Percentiles rank a stretch among this genome's conserved stretches.
Evolutionary conservation across 2,113 vertebrate genomes (phyloP).

Genomic region (Erythrolamprus reginae): DNA sequence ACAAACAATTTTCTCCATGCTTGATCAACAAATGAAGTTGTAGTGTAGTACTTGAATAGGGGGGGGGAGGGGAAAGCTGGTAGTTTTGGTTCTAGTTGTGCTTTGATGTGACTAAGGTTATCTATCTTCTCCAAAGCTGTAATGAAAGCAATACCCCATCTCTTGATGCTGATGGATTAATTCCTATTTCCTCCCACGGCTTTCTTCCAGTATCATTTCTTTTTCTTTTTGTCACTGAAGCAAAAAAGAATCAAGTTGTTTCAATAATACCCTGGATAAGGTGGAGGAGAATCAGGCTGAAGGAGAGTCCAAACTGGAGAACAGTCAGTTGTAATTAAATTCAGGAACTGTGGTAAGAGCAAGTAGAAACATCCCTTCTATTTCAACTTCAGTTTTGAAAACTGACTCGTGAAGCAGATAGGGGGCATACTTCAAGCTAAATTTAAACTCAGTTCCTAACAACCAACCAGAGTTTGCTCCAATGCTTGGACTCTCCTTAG

Average conservation of each 20-base stretch:
- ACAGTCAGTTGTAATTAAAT: too few relatives aligned
- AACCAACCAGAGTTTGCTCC: too few relatives aligned
- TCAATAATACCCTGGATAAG: too few relatives aligned
- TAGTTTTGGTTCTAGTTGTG: background rate
- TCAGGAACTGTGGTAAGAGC: too few relatives aligned
- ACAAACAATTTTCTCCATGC: background rate
- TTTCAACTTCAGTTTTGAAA: too few relatives aligned
- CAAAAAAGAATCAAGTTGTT: background rate
- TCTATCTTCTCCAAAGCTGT: background rate
- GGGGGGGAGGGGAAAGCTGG: background rate
- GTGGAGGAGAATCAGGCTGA: too few relatives aligned
- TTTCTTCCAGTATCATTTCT: background rate
- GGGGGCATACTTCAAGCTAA: too few relatives aligned
- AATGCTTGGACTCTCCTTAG: too few relatives aligned
- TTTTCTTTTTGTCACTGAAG: background rate
- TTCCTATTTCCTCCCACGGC: background rate
- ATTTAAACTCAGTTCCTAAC: too few relatives aligned
- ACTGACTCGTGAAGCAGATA: too few relatives aligned
- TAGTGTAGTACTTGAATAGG: background rate
- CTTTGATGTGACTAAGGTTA: background rate
- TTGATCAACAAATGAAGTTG: background rate
- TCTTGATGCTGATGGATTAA: background rate
- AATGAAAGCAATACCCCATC: background rate
- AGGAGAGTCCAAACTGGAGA: too few relatives aligned
- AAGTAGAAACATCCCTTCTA: too few relatives aligned